These are phyloP conservation scores for Pseudorhiza aurosa DNA, from an alignment of 30 jellyfish, hydroid and myxozoan genomes.

Conservation along the genomic window DNA sequence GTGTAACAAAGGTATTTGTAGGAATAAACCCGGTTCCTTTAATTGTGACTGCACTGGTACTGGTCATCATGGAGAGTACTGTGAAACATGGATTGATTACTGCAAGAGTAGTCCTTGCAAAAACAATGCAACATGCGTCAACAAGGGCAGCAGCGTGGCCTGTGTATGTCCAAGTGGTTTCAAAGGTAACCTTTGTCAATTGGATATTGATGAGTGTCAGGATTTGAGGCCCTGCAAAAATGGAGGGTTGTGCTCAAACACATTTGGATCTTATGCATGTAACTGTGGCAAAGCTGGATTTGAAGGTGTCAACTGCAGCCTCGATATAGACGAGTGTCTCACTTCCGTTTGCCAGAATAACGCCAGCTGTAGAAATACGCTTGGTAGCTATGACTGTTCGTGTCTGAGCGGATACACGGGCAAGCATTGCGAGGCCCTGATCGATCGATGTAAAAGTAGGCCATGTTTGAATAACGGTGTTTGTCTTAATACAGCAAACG, in stretches of 20 bases:
- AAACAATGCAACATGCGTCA: constrained; percentile 47
- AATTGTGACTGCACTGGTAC: constrained; percentile 46
- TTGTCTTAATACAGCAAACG: background rate
- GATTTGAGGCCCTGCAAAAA: constrained; percentile 18
- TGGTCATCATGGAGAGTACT: constrained; percentile 49
- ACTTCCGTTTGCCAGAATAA: constrained; percentile 12
- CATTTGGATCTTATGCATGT: constrained; percentile 63
- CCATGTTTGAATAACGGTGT: constrained; percentile 58
- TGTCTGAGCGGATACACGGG: constrained; percentile 64
- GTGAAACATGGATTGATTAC: constrained; percentile 18
- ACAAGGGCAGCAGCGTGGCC: background rate
- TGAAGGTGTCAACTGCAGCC: constrained; percentile 56
- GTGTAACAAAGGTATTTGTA: constrained; percentile 24
- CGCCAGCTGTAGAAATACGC: constrained; percentile 60
- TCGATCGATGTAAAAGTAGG: constrained; percentile 15
- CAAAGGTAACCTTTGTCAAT: constrained; percentile 38
- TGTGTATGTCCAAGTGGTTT: constrained; percentile 55
- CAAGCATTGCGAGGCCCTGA: constrained; percentile 18
- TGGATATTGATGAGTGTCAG: constrained; percentile 73
- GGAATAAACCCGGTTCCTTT: constrained; percentile 38
- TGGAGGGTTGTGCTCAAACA: constrained; percentile 50
- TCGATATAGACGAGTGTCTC: constrained; percentile 57
- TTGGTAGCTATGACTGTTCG: constrained; percentile 45
- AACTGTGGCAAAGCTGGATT: constrained; percentile 66
- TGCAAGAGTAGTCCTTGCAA: constrained; percentile 59